These are phyloP conservation scores for Drosophila kurseongensis DNA, from an alignment of 1,140 invertebrate genomes.

Conservation along the genomic window DNA sequence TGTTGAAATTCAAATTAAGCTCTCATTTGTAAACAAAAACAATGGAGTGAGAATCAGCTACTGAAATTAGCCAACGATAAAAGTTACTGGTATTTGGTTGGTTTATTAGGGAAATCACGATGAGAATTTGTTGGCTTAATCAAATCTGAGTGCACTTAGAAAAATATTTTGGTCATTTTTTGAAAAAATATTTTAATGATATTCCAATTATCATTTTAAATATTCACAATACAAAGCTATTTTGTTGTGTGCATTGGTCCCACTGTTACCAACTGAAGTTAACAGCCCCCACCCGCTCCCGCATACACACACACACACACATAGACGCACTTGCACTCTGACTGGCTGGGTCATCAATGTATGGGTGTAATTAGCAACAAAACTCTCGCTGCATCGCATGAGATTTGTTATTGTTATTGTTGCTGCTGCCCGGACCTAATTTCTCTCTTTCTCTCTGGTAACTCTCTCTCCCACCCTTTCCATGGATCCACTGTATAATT, in stretches of 20 bases:
- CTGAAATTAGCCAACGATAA: slow-evolving; percentile 40
- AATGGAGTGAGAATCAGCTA: slow-evolving; percentile 43
- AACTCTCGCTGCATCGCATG: slow-evolving; percentile 43
- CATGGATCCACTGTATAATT: slow-evolving; percentile 42
- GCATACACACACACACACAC: slow-evolving; percentile 7
- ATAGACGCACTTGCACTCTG: slow-evolving; percentile 15
- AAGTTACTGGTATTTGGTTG: slow-evolving; percentile 17
- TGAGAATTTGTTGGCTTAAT: slow-evolving; percentile 19
- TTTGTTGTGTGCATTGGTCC: slow-evolving; percentile 1
- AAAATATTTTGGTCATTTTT: background rate
- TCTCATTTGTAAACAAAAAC: slow-evolving; percentile 33
- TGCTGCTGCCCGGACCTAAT: slow-evolving; percentile 15
- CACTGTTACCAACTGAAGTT: slow-evolving; percentile 38
- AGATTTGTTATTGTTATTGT: slow-evolving; percentile 25
- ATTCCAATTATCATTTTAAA: background rate
- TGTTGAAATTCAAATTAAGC: slow-evolving; percentile 48
- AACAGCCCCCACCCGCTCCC: slow-evolving; percentile 1
- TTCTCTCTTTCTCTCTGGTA: slow-evolving; percentile 12
- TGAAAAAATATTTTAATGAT: too few relatives aligned
- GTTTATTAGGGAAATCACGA: slow-evolving; percentile 22
- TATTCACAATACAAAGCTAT: background rate
- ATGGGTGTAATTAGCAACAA: slow-evolving; percentile 42
- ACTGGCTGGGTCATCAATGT: slow-evolving; percentile 18
- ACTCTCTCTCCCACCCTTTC: slow-evolving; percentile 3
- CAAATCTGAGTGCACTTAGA: background rate